phyloP scores from a whole-genome alignment of 1,140 invertebrate genomes.

The Bombus picipes region DNA sequence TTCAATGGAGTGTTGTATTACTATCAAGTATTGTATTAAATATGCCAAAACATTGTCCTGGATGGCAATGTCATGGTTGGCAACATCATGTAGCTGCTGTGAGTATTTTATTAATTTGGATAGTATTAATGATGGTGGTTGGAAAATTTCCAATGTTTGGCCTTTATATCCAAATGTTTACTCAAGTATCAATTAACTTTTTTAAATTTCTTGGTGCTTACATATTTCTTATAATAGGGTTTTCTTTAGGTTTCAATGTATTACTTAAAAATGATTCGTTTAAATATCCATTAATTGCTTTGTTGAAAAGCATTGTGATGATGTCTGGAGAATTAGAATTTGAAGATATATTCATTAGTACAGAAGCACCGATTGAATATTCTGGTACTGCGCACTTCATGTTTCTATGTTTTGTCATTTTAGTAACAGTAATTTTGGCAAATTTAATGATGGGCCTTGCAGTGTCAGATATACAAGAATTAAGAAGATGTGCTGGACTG shows the following conservation, averaged over 20 bases:
- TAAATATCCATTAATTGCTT: constrained; percentile 83
- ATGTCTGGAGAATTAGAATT: constrained; percentile 94
- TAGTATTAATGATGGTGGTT: constrained; percentile 92
- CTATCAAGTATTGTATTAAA: constrained; percentile 84
- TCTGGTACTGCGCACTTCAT: constrained; percentile 89
- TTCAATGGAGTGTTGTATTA: constrained; percentile 90
- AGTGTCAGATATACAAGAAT: constrained; percentile 92
- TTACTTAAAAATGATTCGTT: constrained; percentile 90
- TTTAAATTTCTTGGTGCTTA: constrained; percentile 92
- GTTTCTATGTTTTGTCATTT: constrained; percentile 89
- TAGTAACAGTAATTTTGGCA: constrained; percentile 93
- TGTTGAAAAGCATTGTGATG: constrained; percentile 93
- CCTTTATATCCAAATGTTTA: constrained; percentile 93
- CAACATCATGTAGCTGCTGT: constrained; percentile 91
- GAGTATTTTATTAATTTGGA: constrained; percentile 90
- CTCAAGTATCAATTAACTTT: constrained; percentile 91
- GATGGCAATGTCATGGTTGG: constrained; percentile 90
- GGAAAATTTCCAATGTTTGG: constrained; percentile 93
- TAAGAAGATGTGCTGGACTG: constrained; percentile 91
- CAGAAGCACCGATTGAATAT: constrained; percentile 83
- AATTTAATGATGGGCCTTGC: constrained; percentile 93
- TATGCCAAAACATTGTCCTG: constrained; percentile 52
- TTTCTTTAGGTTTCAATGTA: constrained; percentile 90
- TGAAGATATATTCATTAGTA: constrained; percentile 90
- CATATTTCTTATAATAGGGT: constrained; percentile 90